Percentiles rank a stretch among this genome's conserved stretches.
These are phyloP conservation scores for Peromyscus nudipes DNA, from an alignment of 2,797 vertebrate species.

Conservation along the genomic window DNA sequence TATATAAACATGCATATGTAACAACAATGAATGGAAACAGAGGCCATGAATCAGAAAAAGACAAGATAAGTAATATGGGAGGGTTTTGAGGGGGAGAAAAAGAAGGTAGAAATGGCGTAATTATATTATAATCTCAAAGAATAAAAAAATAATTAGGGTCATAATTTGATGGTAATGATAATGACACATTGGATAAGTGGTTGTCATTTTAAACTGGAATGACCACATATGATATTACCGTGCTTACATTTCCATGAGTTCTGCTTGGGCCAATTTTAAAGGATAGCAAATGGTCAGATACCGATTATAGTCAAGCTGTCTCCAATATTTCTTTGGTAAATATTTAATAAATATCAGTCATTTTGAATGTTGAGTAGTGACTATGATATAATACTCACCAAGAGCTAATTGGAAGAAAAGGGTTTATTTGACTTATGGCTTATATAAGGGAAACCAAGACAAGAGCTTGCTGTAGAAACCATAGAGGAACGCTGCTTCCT, in stretches of 20 bases:
- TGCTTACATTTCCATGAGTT: not conserved
- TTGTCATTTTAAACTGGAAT: not conserved
- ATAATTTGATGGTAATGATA: not conserved
- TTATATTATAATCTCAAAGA: not conserved
- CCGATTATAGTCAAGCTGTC: not conserved
- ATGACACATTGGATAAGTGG: not conserved
- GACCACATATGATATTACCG: not conserved
- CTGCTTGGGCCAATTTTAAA: not conserved
- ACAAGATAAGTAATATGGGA: not conserved
- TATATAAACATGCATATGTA: not conserved
- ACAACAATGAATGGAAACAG: not conserved
- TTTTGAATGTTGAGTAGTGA: not conserved
- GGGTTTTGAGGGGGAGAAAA: not conserved
- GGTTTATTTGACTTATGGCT: not conserved
- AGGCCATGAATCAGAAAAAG: not conserved
- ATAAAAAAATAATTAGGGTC: not conserved
- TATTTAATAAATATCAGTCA: not conserved
- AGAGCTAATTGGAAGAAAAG: not conserved
- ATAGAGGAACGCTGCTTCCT: too few relatives aligned
- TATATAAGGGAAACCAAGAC: not conserved
- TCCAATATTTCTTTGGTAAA: not conserved
- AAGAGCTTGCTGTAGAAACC: not conserved
- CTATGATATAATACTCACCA: too few relatives aligned
- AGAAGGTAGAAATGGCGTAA: not conserved
- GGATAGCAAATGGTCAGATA: not conserved